Percentiles rank a stretch among this genome's conserved stretches.
Evolutionary conservation across 2,797 vertebrate genomes (phyloP).

Genomic region (Pelobates cultripes): DNA sequence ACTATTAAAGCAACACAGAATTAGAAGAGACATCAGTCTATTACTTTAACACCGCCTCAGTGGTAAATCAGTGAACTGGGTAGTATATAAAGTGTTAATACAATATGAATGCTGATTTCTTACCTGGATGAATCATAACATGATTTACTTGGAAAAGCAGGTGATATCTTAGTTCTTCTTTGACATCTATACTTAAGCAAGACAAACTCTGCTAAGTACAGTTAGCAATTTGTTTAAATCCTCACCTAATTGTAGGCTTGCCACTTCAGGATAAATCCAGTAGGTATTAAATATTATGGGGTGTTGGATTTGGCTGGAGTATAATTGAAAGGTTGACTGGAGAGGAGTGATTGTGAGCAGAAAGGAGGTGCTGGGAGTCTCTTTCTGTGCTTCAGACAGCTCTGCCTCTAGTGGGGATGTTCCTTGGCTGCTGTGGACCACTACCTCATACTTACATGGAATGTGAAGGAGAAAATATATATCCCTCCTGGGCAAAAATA

Average conservation of each 20-base stretch:
- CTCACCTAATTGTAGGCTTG: slow-evolving; percentile 4
- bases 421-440: slow-evolving; percentile 25
- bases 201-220: not conserved
- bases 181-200: not conserved
- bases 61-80: no score
- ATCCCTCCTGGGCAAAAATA: slow-evolving; percentile 58
- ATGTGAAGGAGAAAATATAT: slow-evolving; percentile 26
- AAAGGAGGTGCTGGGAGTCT: slow-evolving; percentile 56
- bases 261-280: slow-evolving; percentile 42
- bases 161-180: not conserved
- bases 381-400: not conserved
- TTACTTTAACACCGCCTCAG: no score
- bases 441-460: slow-evolving; percentile 28
- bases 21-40: no score
- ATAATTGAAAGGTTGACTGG: slow-evolving; percentile 11
- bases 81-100: not conserved
- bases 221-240: not conserved
- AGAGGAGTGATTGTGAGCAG: slow-evolving; percentile 49
- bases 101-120: not conserved
- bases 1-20: no score
- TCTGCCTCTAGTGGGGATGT: slow-evolving; percentile 38
- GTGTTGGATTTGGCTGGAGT: slow-evolving; percentile 28
- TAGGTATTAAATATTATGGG: slow-evolving; percentile 13
- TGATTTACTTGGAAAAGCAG: slow-evolving; percentile 1
- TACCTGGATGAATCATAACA: slow-evolving; percentile 32